A percentile compares a stretch with the other conserved stretches of the same genome.
Evolutionary conservation across 2,113 vertebrate genomes (phyloP).

Genomic region (Rynchops niger): DNA sequence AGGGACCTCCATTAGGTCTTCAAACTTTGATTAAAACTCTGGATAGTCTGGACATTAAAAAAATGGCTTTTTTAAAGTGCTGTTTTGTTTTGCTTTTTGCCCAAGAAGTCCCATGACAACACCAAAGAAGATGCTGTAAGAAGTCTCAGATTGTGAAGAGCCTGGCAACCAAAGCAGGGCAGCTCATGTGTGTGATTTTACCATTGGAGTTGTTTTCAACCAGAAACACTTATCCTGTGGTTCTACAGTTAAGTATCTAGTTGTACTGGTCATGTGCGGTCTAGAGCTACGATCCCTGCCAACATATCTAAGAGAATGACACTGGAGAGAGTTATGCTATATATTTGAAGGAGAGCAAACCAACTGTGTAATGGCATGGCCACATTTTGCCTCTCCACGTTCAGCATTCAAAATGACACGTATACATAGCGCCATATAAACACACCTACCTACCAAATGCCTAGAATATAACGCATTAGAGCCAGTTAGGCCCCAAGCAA

Average conservation of each 20-base stretch:
- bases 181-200: background rate
- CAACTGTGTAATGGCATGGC: background rate
- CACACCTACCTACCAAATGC: background rate
- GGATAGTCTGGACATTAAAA: background rate
- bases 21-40: background rate
- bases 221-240: background rate
- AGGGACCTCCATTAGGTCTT: background rate
- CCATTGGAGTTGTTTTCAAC: background rate
- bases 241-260: background rate
- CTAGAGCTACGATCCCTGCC: background rate
- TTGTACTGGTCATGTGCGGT: accelerated
- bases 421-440: background rate
- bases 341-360: background rate
- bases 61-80: background rate
- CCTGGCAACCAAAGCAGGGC: background rate
- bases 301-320: background rate
- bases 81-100: background rate
- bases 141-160: background rate
- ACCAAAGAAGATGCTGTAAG: background rate
- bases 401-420: background rate
- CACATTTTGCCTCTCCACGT: background rate
- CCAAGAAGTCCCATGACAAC: background rate
- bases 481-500: background rate
- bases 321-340: background rate
- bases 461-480: background rate